Conservation (phyloP, 1,140 invertebrate genomes). For the Atopsyche davidsoni region DNA sequence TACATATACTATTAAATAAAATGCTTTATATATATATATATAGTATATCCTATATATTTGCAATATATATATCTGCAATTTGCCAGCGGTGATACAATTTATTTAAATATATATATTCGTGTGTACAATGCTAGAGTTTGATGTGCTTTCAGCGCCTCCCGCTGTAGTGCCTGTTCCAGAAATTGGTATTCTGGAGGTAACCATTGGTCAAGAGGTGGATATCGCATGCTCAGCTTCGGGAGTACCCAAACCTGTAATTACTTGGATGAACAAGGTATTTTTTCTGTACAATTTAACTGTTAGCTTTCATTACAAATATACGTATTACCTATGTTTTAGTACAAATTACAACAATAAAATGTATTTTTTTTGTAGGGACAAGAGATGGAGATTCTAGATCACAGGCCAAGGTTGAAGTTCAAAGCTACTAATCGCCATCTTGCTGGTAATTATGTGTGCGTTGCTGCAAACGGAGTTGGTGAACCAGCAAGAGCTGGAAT, state of each 20-base stretch:
- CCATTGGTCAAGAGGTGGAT: constrained; percentile 61
- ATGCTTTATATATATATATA: no score
- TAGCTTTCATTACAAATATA: no score
- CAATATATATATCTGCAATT: no score
- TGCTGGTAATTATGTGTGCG: constrained; percentile 65
- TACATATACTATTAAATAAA: no score
- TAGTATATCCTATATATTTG: no score
- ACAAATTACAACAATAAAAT: background rate
- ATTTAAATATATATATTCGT: no score
- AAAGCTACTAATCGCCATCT: constrained; percentile 58
- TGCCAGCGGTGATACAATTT: no score
- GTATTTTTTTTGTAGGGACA: constrained; percentile 46
- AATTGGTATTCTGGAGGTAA: constrained; percentile 61
- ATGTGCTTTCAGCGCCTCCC: constrained; percentile 54
- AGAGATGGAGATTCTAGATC: constrained; percentile 55
- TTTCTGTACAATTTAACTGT: background rate
- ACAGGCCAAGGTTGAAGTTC: constrained; percentile 58
- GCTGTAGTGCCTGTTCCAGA: constrained; percentile 60
- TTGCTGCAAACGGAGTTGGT: constrained; percentile 66
- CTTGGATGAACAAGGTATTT: constrained; percentile 62
- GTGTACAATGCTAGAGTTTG: no score
- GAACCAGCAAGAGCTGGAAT: constrained; percentile 55
- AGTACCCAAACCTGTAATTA: constrained; percentile 60
- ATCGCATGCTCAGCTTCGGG: constrained; percentile 63
- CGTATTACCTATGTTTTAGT: background rate